phyloP scores from a whole-genome alignment of 92 coral and sea anemone genomes.

The Heliopora coerulea region DNA sequence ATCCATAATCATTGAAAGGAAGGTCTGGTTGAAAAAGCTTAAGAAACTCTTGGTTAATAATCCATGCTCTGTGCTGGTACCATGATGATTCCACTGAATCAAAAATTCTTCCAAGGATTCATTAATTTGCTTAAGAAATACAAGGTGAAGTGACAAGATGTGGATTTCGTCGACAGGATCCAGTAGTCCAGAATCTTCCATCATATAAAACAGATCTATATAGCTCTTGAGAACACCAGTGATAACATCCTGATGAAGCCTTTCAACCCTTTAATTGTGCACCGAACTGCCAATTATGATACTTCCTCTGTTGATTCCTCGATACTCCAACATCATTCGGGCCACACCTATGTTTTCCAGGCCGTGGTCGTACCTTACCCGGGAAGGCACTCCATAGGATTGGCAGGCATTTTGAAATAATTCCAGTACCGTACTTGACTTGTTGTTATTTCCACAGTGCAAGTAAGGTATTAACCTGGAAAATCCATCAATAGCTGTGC shows the following conservation, averaged over 20 bases:
- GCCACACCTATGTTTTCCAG: constrained; percentile 56
- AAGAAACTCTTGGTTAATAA: too few species aligned
- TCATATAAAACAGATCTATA: constrained; percentile 18
- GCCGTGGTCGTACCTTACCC: constrained; percentile 58
- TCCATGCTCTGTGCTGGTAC: constrained; percentile 57
- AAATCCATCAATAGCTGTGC: constrained; percentile 56
- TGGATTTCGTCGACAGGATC: constrained; percentile 56
- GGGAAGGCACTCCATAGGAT: constrained; percentile 60
- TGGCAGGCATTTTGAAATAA: constrained; percentile 49
- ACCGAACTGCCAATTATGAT: constrained; percentile 29
- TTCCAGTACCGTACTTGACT: constrained; percentile 51
- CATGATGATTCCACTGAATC: constrained; percentile 53
- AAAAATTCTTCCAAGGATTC: constrained; percentile 45
- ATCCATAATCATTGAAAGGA: too few species aligned
- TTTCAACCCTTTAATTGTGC: constrained; percentile 45
- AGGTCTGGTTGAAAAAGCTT: too few species aligned
- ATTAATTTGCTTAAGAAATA: constrained; percentile 47
- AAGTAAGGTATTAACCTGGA: constrained; percentile 54
- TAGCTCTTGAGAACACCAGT: constrained; percentile 38
- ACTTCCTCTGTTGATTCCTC: constrained; percentile 58
- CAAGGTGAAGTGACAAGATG: constrained; percentile 51
- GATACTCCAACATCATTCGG: constrained; percentile 48
- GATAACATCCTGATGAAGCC: constrained; percentile 44
- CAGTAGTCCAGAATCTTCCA: constrained; percentile 35
- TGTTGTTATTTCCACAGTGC: constrained; percentile 59